Evolutionary conservation across 2,113 vertebrate genomes (phyloP).

Genomic region (Pomatostomus ruficeps): DNA sequence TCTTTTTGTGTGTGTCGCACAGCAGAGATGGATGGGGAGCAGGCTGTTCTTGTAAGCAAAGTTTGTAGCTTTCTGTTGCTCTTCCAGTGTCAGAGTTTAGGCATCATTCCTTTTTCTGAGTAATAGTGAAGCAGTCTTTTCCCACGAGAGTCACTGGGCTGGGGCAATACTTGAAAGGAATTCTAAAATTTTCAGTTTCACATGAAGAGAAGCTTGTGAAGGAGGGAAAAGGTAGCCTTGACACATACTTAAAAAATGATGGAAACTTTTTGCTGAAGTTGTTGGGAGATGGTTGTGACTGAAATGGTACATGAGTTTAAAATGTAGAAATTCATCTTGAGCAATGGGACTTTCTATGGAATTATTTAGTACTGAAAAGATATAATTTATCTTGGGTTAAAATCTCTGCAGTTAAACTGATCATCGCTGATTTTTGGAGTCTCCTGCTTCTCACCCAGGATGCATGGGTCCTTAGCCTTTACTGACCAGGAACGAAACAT

Average conservation of each 20-base stretch:
- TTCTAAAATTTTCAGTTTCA: neutral
- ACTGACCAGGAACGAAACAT: neutral
- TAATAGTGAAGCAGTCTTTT: neutral
- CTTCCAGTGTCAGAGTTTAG: neutral
- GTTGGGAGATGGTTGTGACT: neutral
- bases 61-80: neutral
- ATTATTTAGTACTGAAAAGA: neutral
- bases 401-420: neutral
- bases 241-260: neutral
- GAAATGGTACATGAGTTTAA: neutral
- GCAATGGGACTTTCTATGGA: neutral
- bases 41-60: neutral
- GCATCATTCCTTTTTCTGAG: neutral
- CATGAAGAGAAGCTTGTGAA: neutral
- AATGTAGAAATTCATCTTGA: neutral
- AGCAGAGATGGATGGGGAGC: neutral
- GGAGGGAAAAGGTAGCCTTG: neutral
- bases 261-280: neutral
- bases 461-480: neutral
- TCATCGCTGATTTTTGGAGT: neutral
- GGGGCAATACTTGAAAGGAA: neutral
- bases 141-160: neutral
- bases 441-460: accelerated
- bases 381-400: neutral
- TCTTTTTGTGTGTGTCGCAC: neutral